These are phyloP conservation scores for Strigamia crassipes DNA, from an alignment of 2,888 invertebrate species.

Conservation along the genomic window DNA sequence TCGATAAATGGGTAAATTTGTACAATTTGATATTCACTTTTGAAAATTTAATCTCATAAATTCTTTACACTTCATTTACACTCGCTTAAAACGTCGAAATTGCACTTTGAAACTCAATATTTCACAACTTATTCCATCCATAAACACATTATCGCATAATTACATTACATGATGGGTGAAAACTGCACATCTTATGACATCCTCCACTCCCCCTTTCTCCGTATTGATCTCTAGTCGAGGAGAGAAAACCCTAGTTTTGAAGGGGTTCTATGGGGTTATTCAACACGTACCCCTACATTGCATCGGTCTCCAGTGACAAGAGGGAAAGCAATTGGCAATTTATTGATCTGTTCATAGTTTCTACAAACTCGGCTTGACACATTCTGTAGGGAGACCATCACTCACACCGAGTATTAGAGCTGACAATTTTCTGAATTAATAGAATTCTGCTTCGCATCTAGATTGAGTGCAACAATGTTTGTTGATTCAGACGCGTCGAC, in stretches of 20 bases:
- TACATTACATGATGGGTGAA: constrained; percentile 37
- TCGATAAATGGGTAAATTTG: background rate
- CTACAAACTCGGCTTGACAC: constrained; percentile 40
- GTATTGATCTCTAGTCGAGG: constrained; percentile 29
- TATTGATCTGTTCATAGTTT: constrained; percentile 42
- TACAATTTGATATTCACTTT: constrained; percentile 12
- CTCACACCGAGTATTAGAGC: constrained; percentile 13
- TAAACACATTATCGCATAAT: constrained; percentile 35
- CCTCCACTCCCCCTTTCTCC: constrained; percentile 4
- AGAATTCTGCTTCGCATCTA: constrained; percentile 12
- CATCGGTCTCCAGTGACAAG: constrained; percentile 38
- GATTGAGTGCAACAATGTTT: constrained; percentile 36
- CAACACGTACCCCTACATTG: constrained; percentile 38
- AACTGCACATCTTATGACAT: constrained; percentile 35
- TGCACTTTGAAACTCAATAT: constrained; percentile 40
- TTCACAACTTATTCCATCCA: constrained; percentile 35
- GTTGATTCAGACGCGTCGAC: background rate
- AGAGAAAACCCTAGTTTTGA: constrained; percentile 29
- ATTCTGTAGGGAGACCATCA: constrained; percentile 23
- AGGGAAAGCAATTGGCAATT: constrained; percentile 38
- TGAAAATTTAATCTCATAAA: constrained; percentile 18
- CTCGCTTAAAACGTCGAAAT: constrained; percentile 36
- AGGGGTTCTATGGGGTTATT: constrained; percentile 33
- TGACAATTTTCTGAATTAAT: constrained; percentile 39
- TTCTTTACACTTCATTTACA: constrained; percentile 30